Conservation (phyloP, 2,113 vertebrate genomes). For the Eclectus roratus region DNA sequence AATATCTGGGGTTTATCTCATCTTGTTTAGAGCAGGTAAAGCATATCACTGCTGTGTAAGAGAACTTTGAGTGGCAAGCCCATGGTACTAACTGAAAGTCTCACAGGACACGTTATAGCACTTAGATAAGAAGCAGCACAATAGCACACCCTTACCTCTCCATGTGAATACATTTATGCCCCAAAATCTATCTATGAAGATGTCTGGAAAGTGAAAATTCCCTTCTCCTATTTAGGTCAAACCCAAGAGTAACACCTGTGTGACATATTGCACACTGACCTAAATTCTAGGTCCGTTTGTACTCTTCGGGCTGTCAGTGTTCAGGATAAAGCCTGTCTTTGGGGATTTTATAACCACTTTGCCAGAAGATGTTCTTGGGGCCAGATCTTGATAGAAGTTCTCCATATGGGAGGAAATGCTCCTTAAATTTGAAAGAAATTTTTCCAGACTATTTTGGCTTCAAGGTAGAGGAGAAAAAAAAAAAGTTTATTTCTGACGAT, state of each 20-base stretch:
- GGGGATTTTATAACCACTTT: conserved; percentile 10
- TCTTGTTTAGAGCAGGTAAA: background rate
- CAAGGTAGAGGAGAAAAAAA: background rate
- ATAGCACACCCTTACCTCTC: background rate
- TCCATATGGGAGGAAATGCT: conserved; percentile 55
- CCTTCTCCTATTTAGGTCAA: conserved; percentile 26
- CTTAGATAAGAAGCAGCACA: background rate
- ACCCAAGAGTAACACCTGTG: conserved; percentile 48
- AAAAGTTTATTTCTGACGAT: background rate
- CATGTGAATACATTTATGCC: background rate
- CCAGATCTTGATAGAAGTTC: conserved; percentile 51
- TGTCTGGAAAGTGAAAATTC: conserved; percentile 11
- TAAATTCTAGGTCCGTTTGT: conserved; percentile 37
- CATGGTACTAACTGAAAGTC: background rate
- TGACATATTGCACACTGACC: conserved; percentile 49
- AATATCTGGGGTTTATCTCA: background rate
- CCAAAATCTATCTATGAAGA: background rate
- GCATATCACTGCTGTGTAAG: background rate
- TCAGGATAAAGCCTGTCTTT: conserved; percentile 36
- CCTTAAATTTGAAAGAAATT: conserved; percentile 51
- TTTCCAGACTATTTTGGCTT: conserved; percentile 42
- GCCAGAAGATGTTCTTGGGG: conserved; percentile 26
- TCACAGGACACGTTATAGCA: background rate
- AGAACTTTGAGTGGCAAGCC: background rate
- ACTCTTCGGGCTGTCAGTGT: conserved; percentile 29